Evolutionary conservation across 2,888 invertebrate genomes (phyloP).

Genomic region (Andrena praecox): DNA sequence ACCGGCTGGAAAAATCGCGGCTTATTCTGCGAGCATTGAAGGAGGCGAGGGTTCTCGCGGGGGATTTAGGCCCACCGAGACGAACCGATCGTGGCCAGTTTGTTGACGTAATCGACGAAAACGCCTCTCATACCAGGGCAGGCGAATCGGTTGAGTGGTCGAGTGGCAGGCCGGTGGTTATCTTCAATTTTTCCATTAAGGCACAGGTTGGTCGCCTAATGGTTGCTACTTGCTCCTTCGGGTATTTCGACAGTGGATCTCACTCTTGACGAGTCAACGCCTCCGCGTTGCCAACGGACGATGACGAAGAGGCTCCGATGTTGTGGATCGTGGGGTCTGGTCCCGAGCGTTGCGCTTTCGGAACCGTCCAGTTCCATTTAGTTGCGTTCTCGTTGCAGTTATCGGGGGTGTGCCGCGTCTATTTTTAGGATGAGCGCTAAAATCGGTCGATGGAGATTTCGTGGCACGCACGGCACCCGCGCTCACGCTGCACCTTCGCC

Average conservation of each 20-base stretch:
- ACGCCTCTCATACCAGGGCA: constrained; percentile 65
- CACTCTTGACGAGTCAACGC: constrained; percentile 57
- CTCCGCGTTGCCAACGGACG: constrained; percentile 37
- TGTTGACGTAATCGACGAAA: constrained; percentile 75
- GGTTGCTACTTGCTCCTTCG: constrained; percentile 73
- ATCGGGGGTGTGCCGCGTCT: constrained; percentile 11
- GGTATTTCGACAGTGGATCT: constrained; percentile 74
- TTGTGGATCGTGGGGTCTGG: background rate
- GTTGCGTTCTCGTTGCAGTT: constrained; percentile 4
- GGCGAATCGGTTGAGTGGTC: constrained; percentile 75
- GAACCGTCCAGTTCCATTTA: background rate
- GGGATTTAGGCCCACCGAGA: constrained; percentile 43
- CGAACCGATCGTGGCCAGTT: constrained; percentile 70
- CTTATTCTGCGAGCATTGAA: background rate
- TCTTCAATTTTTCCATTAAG: constrained; percentile 80
- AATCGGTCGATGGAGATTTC: constrained; percentile 70
- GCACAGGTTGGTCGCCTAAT: constrained; percentile 79
- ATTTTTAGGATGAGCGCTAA: constrained; percentile 69
- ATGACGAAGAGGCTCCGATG: constrained; percentile 2
- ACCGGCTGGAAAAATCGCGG: background rate
- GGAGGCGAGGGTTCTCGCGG: constrained; percentile 25
- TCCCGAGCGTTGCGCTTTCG: background rate
- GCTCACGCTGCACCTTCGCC: constrained; percentile 70
- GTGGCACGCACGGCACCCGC: constrained; percentile 66
- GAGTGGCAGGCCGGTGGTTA: constrained; percentile 76